These are phyloP conservation scores for Oegoconia quadripuncta DNA, from an alignment of 2,888 invertebrate genomes.

Conservation along the genomic window DNA sequence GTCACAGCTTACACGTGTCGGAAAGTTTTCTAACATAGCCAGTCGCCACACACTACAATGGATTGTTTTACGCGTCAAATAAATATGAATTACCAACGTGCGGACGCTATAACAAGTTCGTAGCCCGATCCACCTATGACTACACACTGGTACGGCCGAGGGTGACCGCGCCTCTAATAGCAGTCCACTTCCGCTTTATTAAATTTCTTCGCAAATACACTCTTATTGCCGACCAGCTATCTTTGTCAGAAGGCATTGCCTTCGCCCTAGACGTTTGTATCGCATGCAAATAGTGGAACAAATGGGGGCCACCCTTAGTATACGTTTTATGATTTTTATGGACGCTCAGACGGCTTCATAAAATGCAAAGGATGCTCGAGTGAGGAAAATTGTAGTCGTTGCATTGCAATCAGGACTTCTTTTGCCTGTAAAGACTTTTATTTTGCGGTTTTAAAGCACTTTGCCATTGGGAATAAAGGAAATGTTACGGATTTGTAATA, in stretches of 20 bases:
- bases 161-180: slow-evolving; percentile 57
- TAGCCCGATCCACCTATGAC: slow-evolving; percentile 21
- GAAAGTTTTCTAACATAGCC: too few species aligned
- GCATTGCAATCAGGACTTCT: slow-evolving; percentile 31
- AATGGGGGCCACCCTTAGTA: slow-evolving; percentile 58
- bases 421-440: slow-evolving; percentile 7
- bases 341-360: slow-evolving; percentile 36
- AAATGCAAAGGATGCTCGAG: slow-evolving; percentile 39
- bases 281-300: slow-evolving; percentile 71
- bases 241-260: slow-evolving; percentile 47
- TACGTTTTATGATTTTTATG: slow-evolving; percentile 69
- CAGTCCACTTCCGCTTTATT: slow-evolving; percentile 76
- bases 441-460: neutral
- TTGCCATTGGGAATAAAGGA: neutral
- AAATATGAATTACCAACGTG: slow-evolving; percentile 41
- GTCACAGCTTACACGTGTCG: slow-evolving; percentile 6
- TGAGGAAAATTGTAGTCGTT: slow-evolving; percentile 35
- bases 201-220: slow-evolving; percentile 78
- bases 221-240: slow-evolving; percentile 72
- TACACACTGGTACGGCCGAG: slow-evolving; percentile 21
- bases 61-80: slow-evolving; percentile 31
- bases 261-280: slow-evolving; percentile 58
- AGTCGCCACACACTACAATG: slow-evolving; percentile 19
- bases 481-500: too few species aligned
- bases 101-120: slow-evolving; percentile 32